A percentile compares a stretch with the other conserved stretches of the same genome.
Conservation (phyloP, 2,113 vertebrate genomes). For the Saguinus imperator region DNA sequence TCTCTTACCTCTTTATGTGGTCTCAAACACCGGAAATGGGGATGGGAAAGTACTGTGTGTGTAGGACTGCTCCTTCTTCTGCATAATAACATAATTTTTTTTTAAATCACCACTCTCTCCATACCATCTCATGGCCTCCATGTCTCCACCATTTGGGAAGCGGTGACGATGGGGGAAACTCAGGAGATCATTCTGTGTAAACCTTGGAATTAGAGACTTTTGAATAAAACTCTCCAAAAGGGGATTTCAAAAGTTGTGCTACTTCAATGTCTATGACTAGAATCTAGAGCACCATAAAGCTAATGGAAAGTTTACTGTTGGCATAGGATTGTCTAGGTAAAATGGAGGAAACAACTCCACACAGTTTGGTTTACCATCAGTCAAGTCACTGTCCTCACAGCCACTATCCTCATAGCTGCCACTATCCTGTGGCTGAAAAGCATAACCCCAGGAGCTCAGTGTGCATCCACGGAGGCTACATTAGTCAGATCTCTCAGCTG, state of each 20-base stretch:
- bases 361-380: background rate
- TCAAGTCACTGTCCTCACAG: background rate
- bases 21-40: constrained; percentile 12
- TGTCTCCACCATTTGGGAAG: background rate
- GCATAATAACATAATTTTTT: background rate
- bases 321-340: background rate
- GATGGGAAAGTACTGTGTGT: background rate
- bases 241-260: background rate
- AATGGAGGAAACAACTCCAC: background rate
- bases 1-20: background rate
- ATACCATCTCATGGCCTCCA: background rate
- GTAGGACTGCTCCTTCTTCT: background rate
- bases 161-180: background rate
- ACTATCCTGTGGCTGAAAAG: background rate
- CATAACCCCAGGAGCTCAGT: background rate
- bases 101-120: background rate
- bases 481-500: background rate
- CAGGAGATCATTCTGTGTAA: background rate
- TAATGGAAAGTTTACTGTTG: background rate
- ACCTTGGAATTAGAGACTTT: background rate
- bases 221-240: background rate
- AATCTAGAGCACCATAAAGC: background rate
- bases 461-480: accelerated
- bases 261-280: background rate
- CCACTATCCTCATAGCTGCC: background rate